Conservation (phyloP, 2,888 invertebrate genomes). For the Phlogophora meticulosa region DNA sequence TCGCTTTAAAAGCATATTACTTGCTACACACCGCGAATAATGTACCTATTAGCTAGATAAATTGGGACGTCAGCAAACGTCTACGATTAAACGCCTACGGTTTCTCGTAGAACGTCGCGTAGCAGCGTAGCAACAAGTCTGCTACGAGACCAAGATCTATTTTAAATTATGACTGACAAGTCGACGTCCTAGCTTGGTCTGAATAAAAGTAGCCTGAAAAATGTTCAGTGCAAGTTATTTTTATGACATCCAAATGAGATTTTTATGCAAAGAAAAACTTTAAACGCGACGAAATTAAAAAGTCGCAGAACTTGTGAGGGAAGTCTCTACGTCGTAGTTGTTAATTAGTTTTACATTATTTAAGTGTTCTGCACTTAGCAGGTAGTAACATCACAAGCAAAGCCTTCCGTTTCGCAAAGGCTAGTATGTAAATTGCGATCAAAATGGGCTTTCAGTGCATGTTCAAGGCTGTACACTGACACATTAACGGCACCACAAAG, state of each 20-base stretch:
- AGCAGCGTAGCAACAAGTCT: constrained; percentile 55
- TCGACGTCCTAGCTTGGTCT: background rate
- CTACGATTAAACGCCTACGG: constrained; percentile 60
- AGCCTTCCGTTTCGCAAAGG: constrained; percentile 28
- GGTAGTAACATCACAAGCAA: constrained; percentile 15
- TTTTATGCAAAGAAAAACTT: constrained; percentile 33
- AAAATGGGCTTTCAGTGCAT: constrained; percentile 57
- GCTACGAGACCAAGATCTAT: constrained; percentile 41
- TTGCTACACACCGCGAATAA: constrained; percentile 60
- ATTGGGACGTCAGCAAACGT: constrained; percentile 57
- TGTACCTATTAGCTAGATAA: constrained; percentile 66
- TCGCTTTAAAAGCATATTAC: constrained; percentile 67
- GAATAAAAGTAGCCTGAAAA: constrained; percentile 39
- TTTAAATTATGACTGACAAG: constrained; percentile 38
- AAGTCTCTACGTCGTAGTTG: constrained; percentile 8
- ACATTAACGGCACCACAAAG: constrained; percentile 55
- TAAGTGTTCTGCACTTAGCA: constrained; percentile 10
- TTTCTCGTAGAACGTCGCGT: constrained; percentile 57
- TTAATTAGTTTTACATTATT: constrained; percentile 56
- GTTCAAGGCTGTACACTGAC: constrained; percentile 55
- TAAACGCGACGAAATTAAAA: constrained; percentile 33
- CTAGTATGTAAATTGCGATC: constrained; percentile 53
- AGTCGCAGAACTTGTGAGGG: constrained; percentile 6
- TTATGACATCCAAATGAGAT: constrained; percentile 37
- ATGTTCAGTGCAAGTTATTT: constrained; percentile 22